A percentile compares a stretch with the other conserved stretches of the same genome.
Conservation (phyloP, 2,113 vertebrate species). For the Gallinago media region DNA sequence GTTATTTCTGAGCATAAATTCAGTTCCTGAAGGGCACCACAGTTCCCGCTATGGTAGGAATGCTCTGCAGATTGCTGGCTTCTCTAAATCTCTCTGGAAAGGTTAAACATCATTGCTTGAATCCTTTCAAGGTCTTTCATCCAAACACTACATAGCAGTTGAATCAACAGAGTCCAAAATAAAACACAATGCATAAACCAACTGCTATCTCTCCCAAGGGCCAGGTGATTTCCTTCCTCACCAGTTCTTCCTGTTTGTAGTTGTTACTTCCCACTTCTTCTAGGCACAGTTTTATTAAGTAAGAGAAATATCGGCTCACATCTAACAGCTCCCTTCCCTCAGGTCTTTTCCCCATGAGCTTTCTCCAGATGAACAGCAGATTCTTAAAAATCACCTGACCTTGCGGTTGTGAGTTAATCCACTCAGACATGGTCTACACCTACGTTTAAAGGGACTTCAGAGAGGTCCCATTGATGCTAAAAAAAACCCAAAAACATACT, state of each 20-base stretch:
- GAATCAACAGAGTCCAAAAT: neutral
- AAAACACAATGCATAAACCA: neutral
- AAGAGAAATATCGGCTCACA: neutral
- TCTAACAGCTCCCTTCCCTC: neutral
- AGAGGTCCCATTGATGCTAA: neutral
- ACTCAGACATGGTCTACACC: neutral
- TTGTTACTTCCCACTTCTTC: neutral
- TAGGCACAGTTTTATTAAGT: neutral
- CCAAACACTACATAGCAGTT: neutral
- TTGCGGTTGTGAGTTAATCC: neutral
- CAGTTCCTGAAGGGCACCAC: neutral
- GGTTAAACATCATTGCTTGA: neutral
- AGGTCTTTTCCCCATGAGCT: neutral
- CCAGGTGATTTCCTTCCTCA: conserved; percentile 12
- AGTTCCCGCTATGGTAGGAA: neutral
- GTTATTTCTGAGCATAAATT: neutral
- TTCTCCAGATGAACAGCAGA: neutral
- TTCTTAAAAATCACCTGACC: neutral
- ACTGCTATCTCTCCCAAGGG: neutral
- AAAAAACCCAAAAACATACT: neutral
- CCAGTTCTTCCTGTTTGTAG: neutral
- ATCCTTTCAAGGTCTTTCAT: neutral
- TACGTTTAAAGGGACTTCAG: neutral
- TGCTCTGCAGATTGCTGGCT: neutral
- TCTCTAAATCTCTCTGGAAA: neutral